Base-by-base conservation (phyloP, 2,888 invertebrate species). In the Melanargia galathea region DNA sequence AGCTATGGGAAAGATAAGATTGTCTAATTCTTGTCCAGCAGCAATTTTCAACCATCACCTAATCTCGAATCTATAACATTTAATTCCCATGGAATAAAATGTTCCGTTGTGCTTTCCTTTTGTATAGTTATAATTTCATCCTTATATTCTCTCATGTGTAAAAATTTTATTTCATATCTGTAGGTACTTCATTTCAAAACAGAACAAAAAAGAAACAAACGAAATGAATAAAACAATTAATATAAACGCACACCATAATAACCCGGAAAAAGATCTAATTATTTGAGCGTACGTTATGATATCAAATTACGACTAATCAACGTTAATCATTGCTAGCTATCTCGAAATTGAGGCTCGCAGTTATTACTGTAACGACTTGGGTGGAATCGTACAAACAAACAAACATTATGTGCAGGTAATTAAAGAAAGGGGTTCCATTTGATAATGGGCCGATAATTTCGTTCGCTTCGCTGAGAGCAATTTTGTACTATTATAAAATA, bases 391-490 rank as follows among this genome's bases (percentile, higher is more conserved):
- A 83, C 83, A 87, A 88, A 86, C 85, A 86, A 86, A 90, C 89
- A 87, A 86, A 87, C 81, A 86, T 87, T 84, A 86, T 82, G 73
- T 80, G 74, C 77, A 80, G 83, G 84, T 88, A 90, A 90, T 90
- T 90, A 90, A 90, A 87, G 88, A 87, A 90, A 90, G 86, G 88
- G 89, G 86, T 88, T 83, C 81, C 76, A 82, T 83, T 84, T 86
- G 81, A 86, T 90, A 90, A 90, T 90, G 79, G 83, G 68, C 74
- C 77, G 83, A 88, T 90, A 90, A 90, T 90, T 87, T 81, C 73
- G 80, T 83, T 79, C 74, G 73, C 58, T 75, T 74, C 73, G 76
- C 77, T 76, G 80, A 75, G 73, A 79, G 82, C 87, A 90, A 89
- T 89, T 89, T 87, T 82, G 81, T 87, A 78, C 79, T 81, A 88